A percentile compares a stretch with the other conserved stretches of the same genome.
phyloP scores from a whole-genome alignment of 2,113 vertebrate genomes.

The Damaliscus lunatus region DNA sequence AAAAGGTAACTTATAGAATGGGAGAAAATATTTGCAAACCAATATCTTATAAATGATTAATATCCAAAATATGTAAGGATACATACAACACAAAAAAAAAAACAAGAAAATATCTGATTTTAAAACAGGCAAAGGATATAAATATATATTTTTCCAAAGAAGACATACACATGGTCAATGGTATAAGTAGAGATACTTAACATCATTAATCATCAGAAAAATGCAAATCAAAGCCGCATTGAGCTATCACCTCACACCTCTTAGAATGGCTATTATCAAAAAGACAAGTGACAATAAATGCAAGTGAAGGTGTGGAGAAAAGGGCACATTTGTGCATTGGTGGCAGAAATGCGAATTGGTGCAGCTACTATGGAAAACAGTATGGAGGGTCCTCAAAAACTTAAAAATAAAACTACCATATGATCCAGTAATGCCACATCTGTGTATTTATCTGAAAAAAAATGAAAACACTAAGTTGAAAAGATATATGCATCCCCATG shows the following conservation, averaged over 20 bases:
- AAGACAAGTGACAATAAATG: not conserved
- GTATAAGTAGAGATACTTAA: not conserved
- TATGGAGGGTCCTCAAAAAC: not conserved
- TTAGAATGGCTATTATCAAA: not conserved
- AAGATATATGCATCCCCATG: not conserved
- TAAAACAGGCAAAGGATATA: not conserved
- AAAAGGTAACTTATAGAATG: not conserved
- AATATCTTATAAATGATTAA: not conserved
- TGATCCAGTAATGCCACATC: not conserved
- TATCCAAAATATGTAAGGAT: not conserved
- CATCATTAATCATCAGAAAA: not conserved
- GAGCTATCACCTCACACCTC: not conserved
- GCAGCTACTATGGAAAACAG: not conserved
- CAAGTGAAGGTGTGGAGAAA: not conserved
- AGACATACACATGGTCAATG: not conserved
- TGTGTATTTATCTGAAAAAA: not conserved
- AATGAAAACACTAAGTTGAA: not conserved
- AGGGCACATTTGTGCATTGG: not conserved
- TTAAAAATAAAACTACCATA: not conserved
- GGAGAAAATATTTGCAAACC: not conserved
- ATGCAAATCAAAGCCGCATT: not conserved
- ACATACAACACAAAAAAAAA: too few species aligned
- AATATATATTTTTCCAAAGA: not conserved
- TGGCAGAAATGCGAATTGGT: not conserved
- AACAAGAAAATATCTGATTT: not conserved